A percentile compares a stretch with the other conserved stretches of the same genome.
phyloP scores from a whole-genome alignment of 1,140 invertebrate species.

The Plodia interpunctella region DNA sequence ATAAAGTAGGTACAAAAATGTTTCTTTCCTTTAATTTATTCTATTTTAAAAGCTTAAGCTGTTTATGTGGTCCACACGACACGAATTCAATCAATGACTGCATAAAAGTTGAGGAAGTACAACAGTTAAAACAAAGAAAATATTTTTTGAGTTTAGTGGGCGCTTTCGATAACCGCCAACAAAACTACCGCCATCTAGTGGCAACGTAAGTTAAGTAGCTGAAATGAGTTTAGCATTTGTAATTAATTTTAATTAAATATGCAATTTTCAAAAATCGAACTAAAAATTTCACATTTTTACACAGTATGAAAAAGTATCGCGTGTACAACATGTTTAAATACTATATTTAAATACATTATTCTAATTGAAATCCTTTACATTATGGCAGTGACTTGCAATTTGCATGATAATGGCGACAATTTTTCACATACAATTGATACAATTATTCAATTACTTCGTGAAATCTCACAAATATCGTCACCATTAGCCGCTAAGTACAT shows the following conservation, averaged over 20 bases:
- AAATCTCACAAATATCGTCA: background rate
- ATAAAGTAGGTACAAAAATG: conserved; percentile 6
- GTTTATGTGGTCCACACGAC: background rate
- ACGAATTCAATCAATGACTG: background rate
- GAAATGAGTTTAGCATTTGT: no score
- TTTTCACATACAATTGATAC: background rate
- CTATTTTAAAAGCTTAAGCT: background rate
- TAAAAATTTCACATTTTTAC: no score
- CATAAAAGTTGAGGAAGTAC: background rate
- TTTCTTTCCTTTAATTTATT: background rate
- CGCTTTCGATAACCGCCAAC: no score
- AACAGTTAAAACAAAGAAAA: no score
- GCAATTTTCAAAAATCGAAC: no score
- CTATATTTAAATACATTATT: conserved; percentile 6
- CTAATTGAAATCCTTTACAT: conserved; percentile 2
- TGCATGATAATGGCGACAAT: background rate
- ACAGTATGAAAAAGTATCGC: background rate
- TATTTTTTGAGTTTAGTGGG: no score
- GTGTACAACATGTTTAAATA: background rate
- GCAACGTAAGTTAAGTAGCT: no score
- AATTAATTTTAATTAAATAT: no score
- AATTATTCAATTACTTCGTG: background rate
- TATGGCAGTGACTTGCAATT: conserved; percentile 1
- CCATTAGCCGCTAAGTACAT: conserved; percentile 3
- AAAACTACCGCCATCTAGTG: no score